Evolutionary conservation across 2,797 vertebrate genomes (phyloP), one percentile per base, ranked within the genome.

Genomic region (Potorous gilbertii): DNA sequence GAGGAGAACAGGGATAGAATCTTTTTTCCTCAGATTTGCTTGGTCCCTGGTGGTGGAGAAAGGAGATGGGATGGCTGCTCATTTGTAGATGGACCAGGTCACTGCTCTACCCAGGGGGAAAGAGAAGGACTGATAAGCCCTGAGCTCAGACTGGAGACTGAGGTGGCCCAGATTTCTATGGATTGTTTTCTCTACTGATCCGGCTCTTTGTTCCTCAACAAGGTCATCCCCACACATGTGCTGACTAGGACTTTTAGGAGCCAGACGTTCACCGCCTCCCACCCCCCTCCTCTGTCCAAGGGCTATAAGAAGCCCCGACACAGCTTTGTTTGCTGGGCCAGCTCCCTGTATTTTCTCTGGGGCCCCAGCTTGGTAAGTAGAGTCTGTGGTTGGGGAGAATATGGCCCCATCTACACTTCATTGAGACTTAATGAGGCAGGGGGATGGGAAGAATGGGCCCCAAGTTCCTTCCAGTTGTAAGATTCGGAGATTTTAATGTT

Each of bases 291-390:
- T 62, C 92, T 93, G 54, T 46, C 93, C 31, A 2, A 96, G 96
- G 96, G 94, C 95, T 97, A 95, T 97, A 97, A 97, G 97, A 97
- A 96, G 91, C 74, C 92, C 54, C 57, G 57, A 74, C 66, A 74
- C 74, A 81, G 74, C 74, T 81, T 81, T 81, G 74, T 81, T 27
- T 0, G 29, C 92, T 4, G 66, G 89, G 94, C 93, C 66, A 54
- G 3, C 57, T 56, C 96, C 96, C 91, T 96, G 95, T 92, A 54
- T 87, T 54, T 95, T 94, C 95, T 94, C 95, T 95, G 96, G 94
- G 96, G 40, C 74, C 91, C 92, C 52, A 9, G 94, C 95, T 93
- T 16, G 97, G 97, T 97, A 96, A 98, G 97, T 96, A 40, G 56
- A 92, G 74, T 46, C 28, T 10, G 5, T 24, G 12, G 55, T 52